Base-by-base conservation (phyloP, 1,140 invertebrate genomes). In the Pogonognathellus flavescens region DNA sequence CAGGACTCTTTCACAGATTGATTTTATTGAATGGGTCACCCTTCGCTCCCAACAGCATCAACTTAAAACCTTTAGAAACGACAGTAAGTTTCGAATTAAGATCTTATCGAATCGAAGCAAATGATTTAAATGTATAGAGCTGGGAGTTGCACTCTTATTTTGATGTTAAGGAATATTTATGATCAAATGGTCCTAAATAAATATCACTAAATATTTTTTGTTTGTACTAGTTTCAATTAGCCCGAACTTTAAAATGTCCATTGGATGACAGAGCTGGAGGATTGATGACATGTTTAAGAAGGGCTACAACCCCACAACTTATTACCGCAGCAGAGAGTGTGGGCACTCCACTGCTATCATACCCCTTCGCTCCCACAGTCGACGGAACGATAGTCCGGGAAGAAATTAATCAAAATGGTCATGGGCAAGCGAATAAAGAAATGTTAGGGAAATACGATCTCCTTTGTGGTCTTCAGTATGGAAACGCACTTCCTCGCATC, bases 21-120 rank as follows among this genome's bases (percentile, higher is more conserved):
- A 88, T 88, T 60, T 70, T 88, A 70, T 49, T 88, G 16, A 88
- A 88, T 62, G 86, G 88, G 4, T 88, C 88, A 1, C 88, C 88
- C 0, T 85, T 88, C 22, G 81, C 86, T 16, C 86, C 88, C 22
- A 86, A 82, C 50, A 86, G 84, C 25, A 87, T 88, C 20, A 88
- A 87, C 59, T 84, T 83, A n/a, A 55, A 57, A 76, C 87, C 88
- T 72, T 50, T 85, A 11, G 84, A 85, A 59, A 88, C 86, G 4
- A 88, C 88, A 31, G 88, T 88, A 86, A 81, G 84, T 70, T 41
- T 6, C 18, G 31, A 41, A 41, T 72, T 13, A 53, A 53, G 11
- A n/a, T n/a, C n/a, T n/a, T n/a, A n/a, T n/a, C n/a, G n/a, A n/a
- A n/a, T n/a, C n/a, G n/a, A n/a, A n/a, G n/a, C n/a, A n/a, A n/a